Evolutionary conservation across 2,888 invertebrate species (phyloP).

Genomic region (Pseudococcus longispinus): DNA sequence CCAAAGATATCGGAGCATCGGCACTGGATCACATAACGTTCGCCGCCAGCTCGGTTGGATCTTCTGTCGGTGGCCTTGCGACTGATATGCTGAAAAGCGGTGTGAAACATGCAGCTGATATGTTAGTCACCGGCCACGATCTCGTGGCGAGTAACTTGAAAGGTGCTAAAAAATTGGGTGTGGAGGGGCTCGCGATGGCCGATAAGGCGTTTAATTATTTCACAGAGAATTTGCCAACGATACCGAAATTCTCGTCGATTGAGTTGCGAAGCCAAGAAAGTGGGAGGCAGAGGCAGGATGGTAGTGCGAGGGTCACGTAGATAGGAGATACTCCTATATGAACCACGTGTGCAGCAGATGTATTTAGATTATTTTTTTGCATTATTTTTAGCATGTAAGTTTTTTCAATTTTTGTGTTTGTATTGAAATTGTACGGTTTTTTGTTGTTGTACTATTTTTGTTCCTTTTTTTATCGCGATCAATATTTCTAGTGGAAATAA

Average conservation of each 20-base stretch:
- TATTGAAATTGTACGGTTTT: too few species aligned
- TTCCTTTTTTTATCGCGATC: too few species aligned
- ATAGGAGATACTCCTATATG: too few species aligned
- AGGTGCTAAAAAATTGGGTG: conserved; percentile 30
- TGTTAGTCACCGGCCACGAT: conserved; percentile 11
- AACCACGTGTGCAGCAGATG: too few species aligned
- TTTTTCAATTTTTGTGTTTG: too few species aligned
- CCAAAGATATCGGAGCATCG: neutral
- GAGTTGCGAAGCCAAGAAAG: neutral
- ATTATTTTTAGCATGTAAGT: too few species aligned
- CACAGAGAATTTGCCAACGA: neutral
- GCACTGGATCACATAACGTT: neutral
- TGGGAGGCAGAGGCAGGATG: neutral
- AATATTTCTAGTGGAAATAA: too few species aligned
- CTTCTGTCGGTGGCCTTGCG: neutral
- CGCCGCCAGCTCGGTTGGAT: conserved; percentile 2
- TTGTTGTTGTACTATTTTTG: too few species aligned
- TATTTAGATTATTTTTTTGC: too few species aligned
- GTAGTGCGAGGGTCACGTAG: neutral
- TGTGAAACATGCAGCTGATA: neutral
- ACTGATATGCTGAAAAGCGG: neutral
- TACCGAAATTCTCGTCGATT: neutral
- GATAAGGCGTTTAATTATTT: conserved; percentile 36
- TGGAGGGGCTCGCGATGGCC: neutral
- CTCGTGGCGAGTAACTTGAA: neutral